Evolutionary conservation across 2,888 invertebrate genomes (phyloP), one percentile per base, ranked within the genome.

Genomic region (Urechis unicinctus): DNA sequence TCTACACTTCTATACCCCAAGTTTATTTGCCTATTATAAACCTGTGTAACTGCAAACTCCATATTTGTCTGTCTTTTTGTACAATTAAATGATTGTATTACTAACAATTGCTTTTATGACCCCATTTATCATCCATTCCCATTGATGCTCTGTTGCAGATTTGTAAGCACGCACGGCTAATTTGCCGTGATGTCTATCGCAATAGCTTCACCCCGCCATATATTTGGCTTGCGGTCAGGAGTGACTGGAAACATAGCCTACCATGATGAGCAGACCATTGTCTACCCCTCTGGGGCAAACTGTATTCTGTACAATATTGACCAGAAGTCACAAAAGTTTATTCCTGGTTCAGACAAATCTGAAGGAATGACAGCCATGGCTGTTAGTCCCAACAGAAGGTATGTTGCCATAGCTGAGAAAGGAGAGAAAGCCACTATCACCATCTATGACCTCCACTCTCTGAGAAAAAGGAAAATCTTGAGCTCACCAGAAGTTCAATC

Each of bases 261-360:
- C 61, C 73, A 75, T 64, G 79, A 79, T 68, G 79, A 80, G 57
- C 72, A 79, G 61, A 76, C 77, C 50, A 71, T 81, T 68, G 74
- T 78, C 3, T 79, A 78, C 61, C 76, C 79, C n/a, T 72, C 77
- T 52, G 81, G 80, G 29, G 72, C 77, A 25, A 76, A 79, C 65
- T 75, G 78, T 52, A 75, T 80, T 44, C 63, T 80, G 51, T 78
- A 78, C 67, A 78, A 80, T 61, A 73, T 78, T 55, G 80, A 80
- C 60, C 78, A 78, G 64, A 79, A 79, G 61, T 62, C 68, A 43
- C 78, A 79, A 63, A 77, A 72, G 57, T 79, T 80, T 62, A 79
- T 81, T 48, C 74, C 77, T 50, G 75, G 76, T 31, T 72, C 78
- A 22, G 79, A 79, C 31, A 79, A 79, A 54, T 74, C 74, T 50